Base-by-base conservation (phyloP, 2,113 vertebrate species). In the Limanda limanda region DNA sequence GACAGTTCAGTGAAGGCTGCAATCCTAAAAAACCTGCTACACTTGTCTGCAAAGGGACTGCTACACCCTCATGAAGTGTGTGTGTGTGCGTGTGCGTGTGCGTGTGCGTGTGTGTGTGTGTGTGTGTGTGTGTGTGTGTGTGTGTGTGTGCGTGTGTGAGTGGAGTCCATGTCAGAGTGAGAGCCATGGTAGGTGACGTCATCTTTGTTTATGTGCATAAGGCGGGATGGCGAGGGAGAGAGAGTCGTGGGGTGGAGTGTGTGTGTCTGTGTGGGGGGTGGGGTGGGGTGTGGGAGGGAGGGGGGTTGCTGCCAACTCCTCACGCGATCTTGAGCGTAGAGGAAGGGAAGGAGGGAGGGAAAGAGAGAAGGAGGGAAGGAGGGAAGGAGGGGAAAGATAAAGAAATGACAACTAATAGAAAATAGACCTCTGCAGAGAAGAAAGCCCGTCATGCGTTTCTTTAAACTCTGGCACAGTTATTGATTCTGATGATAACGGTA, bases 151-250 rank as follows among this genome's bases (percentile, higher is more conserved):
- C 20, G 47, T 51, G 47, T 51, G 47, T 17, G 47, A 17, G 47
- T 20, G 4, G 10, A 18, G 45, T 48, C 21, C 62, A 51, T 24
- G 79, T 76, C 78, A 79, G 78, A 42, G 84, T 37, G 52, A 40
- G 67, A 82, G 84, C 74, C 23, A 14, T 74, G 66, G 66, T 31
- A n/a, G 78, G 37, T 94, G 92, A 94, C 86, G 85, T 94, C 93
- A 93, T 84, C 79, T 90, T 90, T 93, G 94, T 94, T 94, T 93
- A 66, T 92, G 85, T 88, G 89, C 83, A 68, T 27, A 56, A 90
- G 72, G 83, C 75, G 17, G 84, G 72, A 86, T 47, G 61, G 72
- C 0, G 73, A 79, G 67, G 11, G 74, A 72, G 82, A 61, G 81
- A 69, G 83, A 72, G 76, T 21, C 40, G 70, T 51, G 57, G 24